Conservation (phyloP, 2,113 vertebrate genomes). For the Myrmophylax atrothorax region DNA sequence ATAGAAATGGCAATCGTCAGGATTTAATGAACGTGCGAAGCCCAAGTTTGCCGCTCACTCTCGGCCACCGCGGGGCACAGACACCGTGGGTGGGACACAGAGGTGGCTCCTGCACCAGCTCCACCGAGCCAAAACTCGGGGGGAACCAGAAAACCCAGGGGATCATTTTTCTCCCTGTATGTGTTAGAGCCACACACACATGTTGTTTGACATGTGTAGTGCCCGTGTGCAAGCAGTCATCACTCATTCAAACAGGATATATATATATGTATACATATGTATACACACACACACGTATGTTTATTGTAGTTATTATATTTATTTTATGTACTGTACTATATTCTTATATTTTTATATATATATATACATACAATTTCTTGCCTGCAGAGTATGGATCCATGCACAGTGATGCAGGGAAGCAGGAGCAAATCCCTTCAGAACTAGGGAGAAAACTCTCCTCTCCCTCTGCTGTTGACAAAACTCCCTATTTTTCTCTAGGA, state of each 20-base stretch:
- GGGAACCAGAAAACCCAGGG: not conserved
- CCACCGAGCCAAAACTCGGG: not conserved
- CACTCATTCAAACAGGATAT: rapidly evolving
- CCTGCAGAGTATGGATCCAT: not conserved
- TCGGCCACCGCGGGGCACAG: not conserved
- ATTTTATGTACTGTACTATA: rapidly evolving
- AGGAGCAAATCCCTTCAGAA: not conserved
- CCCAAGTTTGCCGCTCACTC: not conserved
- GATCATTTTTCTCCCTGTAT: rapidly evolving
- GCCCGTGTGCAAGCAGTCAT: rapidly evolving
- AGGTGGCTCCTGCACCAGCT: rapidly evolving
- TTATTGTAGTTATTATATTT: rapidly evolving
- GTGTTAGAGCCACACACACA: not conserved
- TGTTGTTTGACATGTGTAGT: rapidly evolving
- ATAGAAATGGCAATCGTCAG: constrained; percentile 24
- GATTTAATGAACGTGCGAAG: constrained; percentile 40
- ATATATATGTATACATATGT: rapidly evolving
- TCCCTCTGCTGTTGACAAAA: not conserved
- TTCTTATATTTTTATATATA: rapidly evolving
- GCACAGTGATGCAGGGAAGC: not conserved
- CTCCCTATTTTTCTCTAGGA: not conserved
- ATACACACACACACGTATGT: not conserved
- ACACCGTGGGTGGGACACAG: not conserved
- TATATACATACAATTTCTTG: no score
- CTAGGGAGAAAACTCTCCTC: not conserved